Evolutionary conservation across 2,113 vertebrate genomes (phyloP).

Genomic region (Ginglymostoma cirratum): DNA sequence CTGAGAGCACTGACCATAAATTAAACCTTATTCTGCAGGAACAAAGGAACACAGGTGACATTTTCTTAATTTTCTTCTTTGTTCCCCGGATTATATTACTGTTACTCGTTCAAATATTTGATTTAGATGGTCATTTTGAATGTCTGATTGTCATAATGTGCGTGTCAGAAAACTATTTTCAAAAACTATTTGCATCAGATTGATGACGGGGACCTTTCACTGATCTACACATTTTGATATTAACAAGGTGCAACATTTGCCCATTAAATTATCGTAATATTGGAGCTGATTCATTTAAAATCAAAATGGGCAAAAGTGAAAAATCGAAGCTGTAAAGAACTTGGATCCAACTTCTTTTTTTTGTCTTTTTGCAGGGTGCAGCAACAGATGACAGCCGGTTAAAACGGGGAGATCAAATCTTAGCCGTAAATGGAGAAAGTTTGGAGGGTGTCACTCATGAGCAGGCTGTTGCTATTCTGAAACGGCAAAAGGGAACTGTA

Average conservation of each 20-base stretch:
- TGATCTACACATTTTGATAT: not conserved
- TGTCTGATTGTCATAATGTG: no score
- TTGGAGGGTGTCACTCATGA: constrained; percentile 81
- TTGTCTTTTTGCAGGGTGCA: constrained; percentile 66
- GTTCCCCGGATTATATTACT: no score
- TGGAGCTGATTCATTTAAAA: not conserved
- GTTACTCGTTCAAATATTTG: no score
- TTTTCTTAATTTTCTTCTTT: no score
- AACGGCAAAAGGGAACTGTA: constrained; percentile 75
- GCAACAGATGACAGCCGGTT: constrained; percentile 75
- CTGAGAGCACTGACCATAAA: no score
- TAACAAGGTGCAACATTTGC: not conserved
- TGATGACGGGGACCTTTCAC: not conserved
- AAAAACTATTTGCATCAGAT: not conserved
- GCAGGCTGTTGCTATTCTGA: constrained; percentile 81
- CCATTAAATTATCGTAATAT: not conserved
- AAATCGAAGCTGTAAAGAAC: not conserved
- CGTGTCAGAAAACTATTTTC: not conserved
- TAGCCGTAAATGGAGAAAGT: constrained; percentile 77
- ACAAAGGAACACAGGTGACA: no score
- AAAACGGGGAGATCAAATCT: constrained; percentile 83
- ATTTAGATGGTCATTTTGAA: no score
- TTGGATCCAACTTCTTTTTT: not conserved
- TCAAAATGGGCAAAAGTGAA: not conserved
- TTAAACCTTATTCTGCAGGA: no score